Conservation (phyloP, 1,140 invertebrate species). For the Achroia grisella region DNA sequence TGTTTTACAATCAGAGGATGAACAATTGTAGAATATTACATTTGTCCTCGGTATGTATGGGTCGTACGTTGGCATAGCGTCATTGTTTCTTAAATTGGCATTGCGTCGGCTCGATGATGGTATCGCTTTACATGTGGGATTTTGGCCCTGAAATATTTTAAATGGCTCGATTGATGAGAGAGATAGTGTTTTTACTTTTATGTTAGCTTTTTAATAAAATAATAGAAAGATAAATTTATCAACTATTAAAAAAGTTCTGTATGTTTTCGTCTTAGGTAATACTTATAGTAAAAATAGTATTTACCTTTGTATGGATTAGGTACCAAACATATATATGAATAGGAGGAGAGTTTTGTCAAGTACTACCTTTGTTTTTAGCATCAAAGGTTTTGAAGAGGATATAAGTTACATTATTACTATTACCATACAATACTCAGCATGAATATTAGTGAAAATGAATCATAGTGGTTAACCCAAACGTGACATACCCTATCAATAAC, state of each 20-base stretch:
- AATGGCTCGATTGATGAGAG: not conserved
- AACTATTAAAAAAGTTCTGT: too few relatives aligned
- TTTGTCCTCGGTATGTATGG: slow-evolving; percentile 40
- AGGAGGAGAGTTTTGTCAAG: not conserved
- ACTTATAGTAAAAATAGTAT: too few relatives aligned
- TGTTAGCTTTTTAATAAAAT: too few relatives aligned
- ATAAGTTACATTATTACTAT: not conserved
- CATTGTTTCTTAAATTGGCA: slow-evolving; percentile 1
- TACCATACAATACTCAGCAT: too few relatives aligned
- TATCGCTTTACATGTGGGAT: slow-evolving; percentile 28
- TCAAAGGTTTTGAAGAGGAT: not conserved
- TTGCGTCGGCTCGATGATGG: slow-evolving; percentile 1
- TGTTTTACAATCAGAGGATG: slow-evolving; percentile 21
- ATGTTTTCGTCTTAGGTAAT: too few relatives aligned
- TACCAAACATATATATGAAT: not conserved
- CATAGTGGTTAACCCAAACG: not conserved
- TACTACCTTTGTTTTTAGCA: not conserved
- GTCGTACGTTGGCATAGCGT: slow-evolving; percentile 31
- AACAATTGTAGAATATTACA: slow-evolving; percentile 37
- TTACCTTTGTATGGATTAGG: not conserved
- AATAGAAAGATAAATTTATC: not conserved
- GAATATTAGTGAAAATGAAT: not conserved
- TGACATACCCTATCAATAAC: slow-evolving; percentile 38
- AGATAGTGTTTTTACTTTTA: too few relatives aligned
- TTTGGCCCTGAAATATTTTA: slow-evolving; percentile 31